Evolutionary conservation across 92 coral and sea anemone genomes (phyloP), one percentile per base, ranked within the genome.

Genomic region (Zoanthus gigantus): DNA sequence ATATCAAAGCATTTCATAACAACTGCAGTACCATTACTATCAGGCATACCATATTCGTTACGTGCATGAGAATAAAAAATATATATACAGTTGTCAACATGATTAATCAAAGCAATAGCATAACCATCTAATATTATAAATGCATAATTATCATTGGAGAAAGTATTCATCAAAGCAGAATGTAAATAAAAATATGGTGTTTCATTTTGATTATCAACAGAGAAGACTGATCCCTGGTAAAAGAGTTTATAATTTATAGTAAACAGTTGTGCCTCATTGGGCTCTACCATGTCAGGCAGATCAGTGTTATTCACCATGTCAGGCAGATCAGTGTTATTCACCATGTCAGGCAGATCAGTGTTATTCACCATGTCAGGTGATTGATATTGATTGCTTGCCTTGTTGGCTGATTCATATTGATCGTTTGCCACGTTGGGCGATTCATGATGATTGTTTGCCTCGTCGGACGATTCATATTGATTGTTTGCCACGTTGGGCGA

Each of bases 51-150:
- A 60, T 60, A 11, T 60, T 60, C 66, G 15, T 60, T 60, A 17
- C 66, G 66, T 60, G 66, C 2, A 60, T 60, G 66, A 60, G 66
- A 17, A 60, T 60, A 3, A 60, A 60, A 60, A 17, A 60, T 17
- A 58, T 58, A 58, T 79, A 88, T 15, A 86, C 89, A 78, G 78
- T 77, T 87, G 77, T 87, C 86, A 28, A 86, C 77, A 37, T 69
- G 65, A 78, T 86, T 78, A 75, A 90, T 77, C 61, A 90, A 79
- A 85, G 92, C 92, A 86, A 90, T 37, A 37, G 42, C 42, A 37
- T 37, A 37, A 37, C 42, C 42, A 37, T 37, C 42, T 37, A 37
- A 37, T 90, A 23, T 48, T 57, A 86, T 50, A 50, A 50, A 50
- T 50, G 56, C 56, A 50, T 50, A 50, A 7, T 50, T 50, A 50